Evolutionary conservation across 2,888 invertebrate species (phyloP).

Genomic region (Schizotus pectinicornis): DNA sequence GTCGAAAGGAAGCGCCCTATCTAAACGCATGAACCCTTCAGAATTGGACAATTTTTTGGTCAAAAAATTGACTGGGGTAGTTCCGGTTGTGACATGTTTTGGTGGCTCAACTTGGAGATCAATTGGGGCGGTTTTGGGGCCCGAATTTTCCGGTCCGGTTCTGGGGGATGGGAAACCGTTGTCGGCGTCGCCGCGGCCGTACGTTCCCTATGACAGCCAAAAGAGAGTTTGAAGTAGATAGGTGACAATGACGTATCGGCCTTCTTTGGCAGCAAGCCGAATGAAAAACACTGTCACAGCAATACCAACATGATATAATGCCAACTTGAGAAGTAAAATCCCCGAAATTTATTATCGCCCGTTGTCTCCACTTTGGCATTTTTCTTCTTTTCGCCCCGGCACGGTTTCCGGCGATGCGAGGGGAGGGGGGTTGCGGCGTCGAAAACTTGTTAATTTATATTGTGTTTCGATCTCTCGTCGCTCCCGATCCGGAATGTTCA

Average conservation of each 20-base stretch:
- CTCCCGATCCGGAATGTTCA: constrained; percentile 4
- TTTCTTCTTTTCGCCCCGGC: constrained; percentile 1
- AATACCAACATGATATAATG: constrained; percentile 39
- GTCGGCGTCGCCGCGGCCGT: constrained; percentile 40
- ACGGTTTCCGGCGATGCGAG: not conserved
- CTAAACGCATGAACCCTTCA: no score
- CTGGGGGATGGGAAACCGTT: not conserved
- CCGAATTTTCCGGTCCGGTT: no score
- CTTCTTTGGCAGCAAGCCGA: constrained; percentile 36
- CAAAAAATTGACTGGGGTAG: no score
- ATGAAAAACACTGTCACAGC: constrained; percentile 39
- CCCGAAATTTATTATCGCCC: constrained; percentile 33
- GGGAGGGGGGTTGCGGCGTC: not conserved
- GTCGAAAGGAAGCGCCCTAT: no score
- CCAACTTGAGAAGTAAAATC: constrained; percentile 36
- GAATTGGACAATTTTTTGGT: no score
- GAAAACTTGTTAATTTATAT: constrained; percentile 22
- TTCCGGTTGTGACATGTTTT: no score
- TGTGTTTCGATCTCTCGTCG: constrained; percentile 20
- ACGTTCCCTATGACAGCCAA: constrained; percentile 40
- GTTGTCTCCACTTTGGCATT: constrained; percentile 8
- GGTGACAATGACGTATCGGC: constrained; percentile 46
- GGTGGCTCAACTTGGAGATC: no score
- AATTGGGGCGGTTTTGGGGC: no score
- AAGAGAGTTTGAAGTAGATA: constrained; percentile 45